These are phyloP conservation scores for Girardinichthys multiradiatus DNA, from an alignment of 2,113 vertebrate species.

Conservation along the genomic window DNA sequence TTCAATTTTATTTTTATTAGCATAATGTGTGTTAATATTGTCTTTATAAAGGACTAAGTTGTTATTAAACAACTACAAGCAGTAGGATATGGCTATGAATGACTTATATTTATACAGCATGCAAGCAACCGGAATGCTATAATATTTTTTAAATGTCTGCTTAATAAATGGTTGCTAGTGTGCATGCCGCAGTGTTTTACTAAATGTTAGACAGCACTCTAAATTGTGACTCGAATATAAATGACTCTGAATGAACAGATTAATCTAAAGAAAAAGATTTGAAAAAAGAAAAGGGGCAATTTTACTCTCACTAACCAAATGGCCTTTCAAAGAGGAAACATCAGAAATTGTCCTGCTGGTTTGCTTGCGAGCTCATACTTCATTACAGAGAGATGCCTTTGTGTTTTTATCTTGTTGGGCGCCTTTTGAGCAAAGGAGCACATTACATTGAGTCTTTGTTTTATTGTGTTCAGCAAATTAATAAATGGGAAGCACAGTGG, in stretches of 20 bases:
- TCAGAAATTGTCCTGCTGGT: constrained; percentile 52
- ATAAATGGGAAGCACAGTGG: constrained; percentile 81
- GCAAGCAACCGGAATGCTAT: too few relatives aligned
- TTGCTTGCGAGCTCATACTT: constrained; percentile 66
- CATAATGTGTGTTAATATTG: too few relatives aligned
- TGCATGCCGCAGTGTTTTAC: constrained; percentile 26
- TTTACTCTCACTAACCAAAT: constrained; percentile 54
- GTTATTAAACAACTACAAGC: too few relatives aligned
- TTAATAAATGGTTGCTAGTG: constrained; percentile 13
- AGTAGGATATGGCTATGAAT: too few relatives aligned
- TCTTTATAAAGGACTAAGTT: too few relatives aligned
- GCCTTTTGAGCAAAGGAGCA: constrained; percentile 77
- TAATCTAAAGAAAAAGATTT: constrained; percentile 35
- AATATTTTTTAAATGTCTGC: not conserved
- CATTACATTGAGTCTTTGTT: constrained; percentile 81
- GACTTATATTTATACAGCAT: too few relatives aligned
- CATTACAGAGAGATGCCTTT: constrained; percentile 66
- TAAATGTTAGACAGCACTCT: constrained; percentile 1
- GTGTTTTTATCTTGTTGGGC: constrained; percentile 77
- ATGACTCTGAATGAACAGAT: constrained; percentile 39
- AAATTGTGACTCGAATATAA: constrained; percentile 39
- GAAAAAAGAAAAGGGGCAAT: constrained; percentile 38
- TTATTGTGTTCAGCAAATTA: constrained; percentile 87
- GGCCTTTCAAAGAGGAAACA: constrained; percentile 56
- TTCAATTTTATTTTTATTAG: too few relatives aligned